These are phyloP conservation scores for roundworm (Caenorhabditis elegans) DNA, from an alignment of 1,140 invertebrate species.

Conservation along the genomic window WBcel235 BX284606.5:4221501-4222000, in stretches of 20 bases:
- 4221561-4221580: background rate
- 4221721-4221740: no score
- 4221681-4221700: slow-evolving; percentile 21
- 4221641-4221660: slow-evolving; percentile 28
- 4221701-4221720: background rate
- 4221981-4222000: background rate
- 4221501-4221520: no score
- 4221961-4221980: background rate
- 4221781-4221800: background rate
- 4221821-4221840: no score
- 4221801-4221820: background rate
- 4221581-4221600: background rate
- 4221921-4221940: background rate
- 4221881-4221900: background rate
- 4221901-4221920: background rate
- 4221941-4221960: background rate
- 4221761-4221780: no score
- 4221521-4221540: background rate
- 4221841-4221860: no score
- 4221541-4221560: background rate
- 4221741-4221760: no score
- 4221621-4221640: background rate
- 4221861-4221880: no score
- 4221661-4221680: slow-evolving; percentile 25
- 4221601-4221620: background rate